Percentiles rank a stretch among this genome's conserved stretches.
phyloP scores from a whole-genome alignment of 2,113 vertebrate species.

The Microtus richardsoni region DNA sequence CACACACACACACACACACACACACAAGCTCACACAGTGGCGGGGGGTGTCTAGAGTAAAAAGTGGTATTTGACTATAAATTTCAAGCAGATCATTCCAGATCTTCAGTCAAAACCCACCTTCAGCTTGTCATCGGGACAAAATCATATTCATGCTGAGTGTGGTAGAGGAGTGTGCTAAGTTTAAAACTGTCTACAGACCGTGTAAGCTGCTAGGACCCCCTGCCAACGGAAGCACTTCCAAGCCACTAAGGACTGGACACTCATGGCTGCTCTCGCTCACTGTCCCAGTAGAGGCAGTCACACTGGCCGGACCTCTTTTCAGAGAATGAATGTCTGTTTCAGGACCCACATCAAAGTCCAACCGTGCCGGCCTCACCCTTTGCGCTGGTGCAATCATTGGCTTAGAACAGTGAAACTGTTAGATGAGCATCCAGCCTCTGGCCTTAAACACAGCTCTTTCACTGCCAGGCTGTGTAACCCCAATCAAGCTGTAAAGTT shows the following conservation, averaged over 20 bases:
- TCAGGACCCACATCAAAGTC: fast-evolving
- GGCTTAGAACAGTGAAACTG: not conserved
- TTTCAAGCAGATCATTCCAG: not conserved
- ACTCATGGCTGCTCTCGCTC: too few relatives aligned
- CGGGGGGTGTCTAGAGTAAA: not conserved
- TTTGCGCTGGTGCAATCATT: not conserved
- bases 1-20: not conserved
- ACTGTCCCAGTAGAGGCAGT: not conserved
- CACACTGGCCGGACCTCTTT: fast-evolving
- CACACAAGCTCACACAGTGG: not conserved
- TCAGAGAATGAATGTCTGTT: too few relatives aligned
- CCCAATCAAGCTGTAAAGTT: too few relatives aligned
- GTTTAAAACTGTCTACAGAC: not conserved
- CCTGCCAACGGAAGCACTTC: too few relatives aligned
- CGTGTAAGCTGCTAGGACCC: too few relatives aligned
- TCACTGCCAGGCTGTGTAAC: fast-evolving
- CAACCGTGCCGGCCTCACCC: fast-evolving
- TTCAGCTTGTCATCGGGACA: not conserved
- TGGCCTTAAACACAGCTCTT: fast-evolving
- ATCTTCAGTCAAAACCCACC: not conserved
- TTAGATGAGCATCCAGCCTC: not conserved
- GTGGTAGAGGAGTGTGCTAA: fast-evolving
- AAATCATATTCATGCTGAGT: not conserved
- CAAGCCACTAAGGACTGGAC: too few relatives aligned
- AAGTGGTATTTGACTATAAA: not conserved